Evolutionary conservation across 2,797 vertebrate genomes (phyloP), one percentile per base, ranked within the genome.

Genomic region (Protosalanx chinensis): DNA sequence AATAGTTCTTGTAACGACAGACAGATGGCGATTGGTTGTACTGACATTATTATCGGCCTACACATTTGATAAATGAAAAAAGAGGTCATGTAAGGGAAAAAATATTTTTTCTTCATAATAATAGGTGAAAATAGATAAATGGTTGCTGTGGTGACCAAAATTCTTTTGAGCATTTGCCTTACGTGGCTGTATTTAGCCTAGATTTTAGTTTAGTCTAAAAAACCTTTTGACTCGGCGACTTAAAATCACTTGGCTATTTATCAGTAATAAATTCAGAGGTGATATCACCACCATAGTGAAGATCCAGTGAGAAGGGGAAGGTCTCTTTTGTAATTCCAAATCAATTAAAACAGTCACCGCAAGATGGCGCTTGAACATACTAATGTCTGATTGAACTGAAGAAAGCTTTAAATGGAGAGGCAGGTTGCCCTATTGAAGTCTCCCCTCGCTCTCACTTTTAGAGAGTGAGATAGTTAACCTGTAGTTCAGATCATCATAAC

Each of bases 321-420:
- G 32, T 13, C 10, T 46, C 23, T 69, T 20, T 64, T 41, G 41
- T 32, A 46, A 41, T 1, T 0, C 35, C 30, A 64, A 53, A 23
- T 37, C 30, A 57, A 13, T 15, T 15, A 68, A 46, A 61, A 2
- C 70, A 67, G 58, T 64, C 16, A 51, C 76, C 82, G 53, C 70
- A 56, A 82, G 82, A 77, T 84, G 82, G 80, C 80, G 82, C 67
- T 35, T 58, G 32, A 41, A 23, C 32, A 53, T 37, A 37, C 53
- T 18, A 32, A 27, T 15, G 27, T 20, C 27, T 5, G 23, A 46
- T 10, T 12, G 13, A 46, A 13, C 41, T 8, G 7, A 46, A 46
- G 10, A 46, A 46, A 56, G 15, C 51, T 16, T 56, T n/a, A 16
- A 56, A 56, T 16, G 16, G 18, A 56, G 51, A n/a, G 51, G 18